Evolutionary conservation across 2,113 vertebrate species (phyloP).

Genomic region (Anhinga anhinga): DNA sequence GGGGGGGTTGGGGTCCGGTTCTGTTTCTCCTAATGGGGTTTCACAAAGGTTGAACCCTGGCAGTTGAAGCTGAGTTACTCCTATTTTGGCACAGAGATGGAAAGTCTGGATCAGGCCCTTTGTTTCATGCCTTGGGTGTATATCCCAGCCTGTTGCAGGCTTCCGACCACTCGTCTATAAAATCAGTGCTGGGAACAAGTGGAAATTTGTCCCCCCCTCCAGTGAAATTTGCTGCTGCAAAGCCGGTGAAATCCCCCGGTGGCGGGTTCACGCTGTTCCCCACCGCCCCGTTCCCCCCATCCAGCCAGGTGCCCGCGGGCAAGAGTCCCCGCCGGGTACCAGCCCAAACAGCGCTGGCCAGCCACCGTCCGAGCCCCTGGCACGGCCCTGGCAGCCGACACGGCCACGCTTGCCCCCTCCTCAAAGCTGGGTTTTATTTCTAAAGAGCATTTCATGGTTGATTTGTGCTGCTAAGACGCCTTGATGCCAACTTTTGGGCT

Average conservation of each 20-base stretch:
- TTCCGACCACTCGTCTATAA: fast-evolving
- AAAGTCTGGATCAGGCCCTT: background rate
- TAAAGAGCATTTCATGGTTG: constrained; percentile 26
- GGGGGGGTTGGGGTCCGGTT: background rate
- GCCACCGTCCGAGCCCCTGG: background rate
- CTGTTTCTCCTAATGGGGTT: background rate
- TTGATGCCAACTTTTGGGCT: constrained; percentile 15
- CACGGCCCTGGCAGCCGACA: fast-evolving
- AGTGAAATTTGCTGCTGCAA: background rate
- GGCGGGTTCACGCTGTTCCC: background rate
- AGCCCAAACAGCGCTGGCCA: fast-evolving
- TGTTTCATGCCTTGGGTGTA: background rate
- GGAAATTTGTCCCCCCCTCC: background rate
- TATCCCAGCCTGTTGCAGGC: background rate
- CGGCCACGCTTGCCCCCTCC: background rate
- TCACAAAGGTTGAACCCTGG: fast-evolving
- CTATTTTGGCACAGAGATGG: fast-evolving
- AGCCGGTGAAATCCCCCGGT: background rate
- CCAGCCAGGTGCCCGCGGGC: no score
- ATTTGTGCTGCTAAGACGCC: constrained; percentile 33
- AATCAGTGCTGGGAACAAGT: background rate
- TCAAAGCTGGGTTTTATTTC: background rate
- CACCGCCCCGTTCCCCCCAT: background rate
- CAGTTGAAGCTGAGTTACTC: background rate
- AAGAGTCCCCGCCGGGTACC: no score